Evolutionary conservation across 2,113 vertebrate genomes (phyloP).

Genomic region (Podarcis raffonei): DNA sequence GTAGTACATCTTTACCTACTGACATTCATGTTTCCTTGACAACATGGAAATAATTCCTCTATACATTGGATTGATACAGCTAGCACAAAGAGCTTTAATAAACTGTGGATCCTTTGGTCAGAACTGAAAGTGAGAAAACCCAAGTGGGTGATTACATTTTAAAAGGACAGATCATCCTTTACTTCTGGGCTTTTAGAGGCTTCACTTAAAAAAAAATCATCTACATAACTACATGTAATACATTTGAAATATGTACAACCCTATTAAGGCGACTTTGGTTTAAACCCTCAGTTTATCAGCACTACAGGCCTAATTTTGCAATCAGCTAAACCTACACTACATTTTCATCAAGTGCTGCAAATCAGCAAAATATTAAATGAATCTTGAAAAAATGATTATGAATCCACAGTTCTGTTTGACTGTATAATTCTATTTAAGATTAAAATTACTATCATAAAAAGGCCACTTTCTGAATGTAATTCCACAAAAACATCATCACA

Average conservation of each 20-base stretch:
- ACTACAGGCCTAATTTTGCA: constrained; percentile 80
- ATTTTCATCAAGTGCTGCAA: constrained; percentile 89
- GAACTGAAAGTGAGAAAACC: constrained; percentile 68
- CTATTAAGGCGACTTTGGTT: constrained; percentile 66
- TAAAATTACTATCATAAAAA: constrained; percentile 99
- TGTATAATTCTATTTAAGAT: constrained; percentile 99
- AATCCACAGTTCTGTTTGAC: constrained; percentile 90
- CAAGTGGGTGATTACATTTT: constrained; percentile 71
- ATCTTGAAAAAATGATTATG: constrained; percentile 90
- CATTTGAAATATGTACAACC: constrained; percentile 71
- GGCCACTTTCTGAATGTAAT: constrained; percentile 98
- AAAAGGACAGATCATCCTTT: constrained; percentile 69
- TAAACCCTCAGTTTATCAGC: constrained; percentile 78
- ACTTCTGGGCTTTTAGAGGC: constrained; percentile 61
- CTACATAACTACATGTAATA: constrained; percentile 57
- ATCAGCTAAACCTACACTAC: constrained; percentile 86
- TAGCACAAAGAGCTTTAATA: constrained; percentile 66
- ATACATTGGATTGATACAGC: constrained; percentile 63
- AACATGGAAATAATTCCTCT: constrained; percentile 61
- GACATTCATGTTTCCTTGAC: constrained; percentile 58
- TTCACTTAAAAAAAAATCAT: constrained; percentile 60
- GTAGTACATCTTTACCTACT: constrained; percentile 45
- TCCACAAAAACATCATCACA: constrained; percentile 91
- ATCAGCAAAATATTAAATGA: constrained; percentile 90
- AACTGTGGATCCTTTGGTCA: constrained; percentile 56